These are phyloP conservation scores for Drosophila kuntzei DNA, from an alignment of 2,888 invertebrate species.

Conservation along the genomic window DNA sequence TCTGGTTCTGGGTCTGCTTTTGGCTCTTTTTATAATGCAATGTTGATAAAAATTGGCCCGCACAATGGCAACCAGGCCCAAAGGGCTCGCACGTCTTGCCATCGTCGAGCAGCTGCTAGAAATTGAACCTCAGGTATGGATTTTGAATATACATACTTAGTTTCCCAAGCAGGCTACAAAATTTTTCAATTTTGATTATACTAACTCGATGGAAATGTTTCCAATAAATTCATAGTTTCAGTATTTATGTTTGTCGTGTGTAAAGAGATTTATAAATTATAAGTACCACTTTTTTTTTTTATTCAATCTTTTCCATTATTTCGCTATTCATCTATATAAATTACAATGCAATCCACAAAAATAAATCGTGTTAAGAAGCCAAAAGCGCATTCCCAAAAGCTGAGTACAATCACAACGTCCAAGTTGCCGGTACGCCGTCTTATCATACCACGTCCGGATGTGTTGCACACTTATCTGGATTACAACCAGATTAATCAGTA, in stretches of 20 bases:
- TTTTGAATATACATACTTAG: not conserved
- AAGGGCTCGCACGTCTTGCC: conserved; percentile 65
- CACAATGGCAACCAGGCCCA: conserved; percentile 70
- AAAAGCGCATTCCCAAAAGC: conserved; percentile 31
- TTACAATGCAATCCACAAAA: conserved; percentile 46
- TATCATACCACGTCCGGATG: conserved; percentile 76
- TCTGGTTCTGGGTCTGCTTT: not conserved
- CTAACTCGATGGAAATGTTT: not conserved
- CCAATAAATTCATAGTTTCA: not conserved
- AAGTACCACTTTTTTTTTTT: conserved; percentile 13
- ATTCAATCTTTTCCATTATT: not conserved
- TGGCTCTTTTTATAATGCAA: conserved; percentile 23
- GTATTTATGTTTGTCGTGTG: conserved; percentile 17
- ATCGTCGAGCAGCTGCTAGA: conserved; percentile 71
- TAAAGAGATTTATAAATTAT: conserved; percentile 35
- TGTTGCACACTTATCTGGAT: conserved; percentile 79
- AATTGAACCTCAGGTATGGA: conserved; percentile 64
- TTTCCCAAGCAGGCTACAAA: conserved; percentile 45
- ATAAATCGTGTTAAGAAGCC: conserved; percentile 56
- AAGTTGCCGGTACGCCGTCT: conserved; percentile 44
- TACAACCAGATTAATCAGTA: conserved; percentile 83
- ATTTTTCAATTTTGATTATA: not conserved
- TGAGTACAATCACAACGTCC: not conserved
- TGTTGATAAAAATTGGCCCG: conserved; percentile 65
- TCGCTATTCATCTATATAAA: not conserved